phyloP scores from a whole-genome alignment of 2,888 invertebrate genomes.

The Andrena fulva region DNA sequence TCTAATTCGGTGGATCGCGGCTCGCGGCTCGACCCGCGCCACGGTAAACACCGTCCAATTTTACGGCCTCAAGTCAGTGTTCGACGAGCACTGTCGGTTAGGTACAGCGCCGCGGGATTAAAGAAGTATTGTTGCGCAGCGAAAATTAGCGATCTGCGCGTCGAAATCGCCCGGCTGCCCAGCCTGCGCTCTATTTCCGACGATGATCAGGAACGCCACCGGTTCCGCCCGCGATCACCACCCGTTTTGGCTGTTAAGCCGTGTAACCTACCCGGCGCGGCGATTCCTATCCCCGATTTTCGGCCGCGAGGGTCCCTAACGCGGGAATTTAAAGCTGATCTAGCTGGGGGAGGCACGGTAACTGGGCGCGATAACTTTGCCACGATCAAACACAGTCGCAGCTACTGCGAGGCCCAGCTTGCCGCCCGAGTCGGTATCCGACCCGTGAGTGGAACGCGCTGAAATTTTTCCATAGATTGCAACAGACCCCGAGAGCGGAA shows the following conservation, averaged over 20 bases:
- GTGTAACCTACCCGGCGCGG: no score
- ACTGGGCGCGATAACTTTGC: no score
- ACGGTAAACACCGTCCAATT: constrained; percentile 19
- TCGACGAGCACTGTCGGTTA: not conserved
- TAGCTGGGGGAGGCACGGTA: no score
- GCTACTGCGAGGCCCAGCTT: no score
- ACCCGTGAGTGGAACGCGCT: not conserved
- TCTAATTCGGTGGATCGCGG: constrained; percentile 17
- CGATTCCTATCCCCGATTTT: no score
- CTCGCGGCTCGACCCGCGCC: not conserved
- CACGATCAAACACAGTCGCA: no score
- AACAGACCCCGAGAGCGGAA: constrained; percentile 53
- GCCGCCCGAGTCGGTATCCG: no score
- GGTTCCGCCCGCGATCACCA: no score
- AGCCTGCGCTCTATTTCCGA: constrained; percentile 47
- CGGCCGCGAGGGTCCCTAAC: no score
- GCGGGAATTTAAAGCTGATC: no score
- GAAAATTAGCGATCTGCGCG: constrained; percentile 21
- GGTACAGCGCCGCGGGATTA: not conserved
- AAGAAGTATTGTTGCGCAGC: constrained; percentile 9
- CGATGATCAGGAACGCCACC: constrained; percentile 35
- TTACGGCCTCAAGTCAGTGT: not conserved
- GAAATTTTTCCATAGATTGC: constrained; percentile 22
- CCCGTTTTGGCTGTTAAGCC: no score
- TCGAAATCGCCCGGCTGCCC: constrained; percentile 9